Base-by-base conservation (phyloP, 2,797 vertebrate genomes). In the Galago senegalensis region DNA sequence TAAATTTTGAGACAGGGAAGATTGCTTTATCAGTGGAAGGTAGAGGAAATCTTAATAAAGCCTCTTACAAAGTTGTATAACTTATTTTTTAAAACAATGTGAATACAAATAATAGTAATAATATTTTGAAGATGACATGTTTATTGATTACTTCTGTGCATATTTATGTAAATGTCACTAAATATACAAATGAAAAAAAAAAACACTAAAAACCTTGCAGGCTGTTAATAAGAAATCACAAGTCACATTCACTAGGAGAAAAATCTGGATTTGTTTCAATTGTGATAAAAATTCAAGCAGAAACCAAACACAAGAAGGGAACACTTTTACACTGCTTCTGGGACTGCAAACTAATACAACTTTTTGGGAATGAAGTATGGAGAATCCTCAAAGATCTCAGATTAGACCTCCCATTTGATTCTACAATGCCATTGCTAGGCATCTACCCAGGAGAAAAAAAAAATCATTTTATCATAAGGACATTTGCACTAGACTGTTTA, bases 221-320 rank as follows among this genome's bases (percentile, higher is more conserved):
- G 17, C 40, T 87, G 0, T 27, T 87, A 27, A 70, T 65, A 63
- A 82, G 12, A 88, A 91, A 77, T 5, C 25, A 72, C 1, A 53
- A 25, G 13, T 86, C 53, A 29, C 7, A 73, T 75, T 82, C 77
- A 37, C 34, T 79, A 7, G 75, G 31, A 79, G 63, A 80, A 96
- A 79, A 21, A 91, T 69, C 7, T 77, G 20, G 2, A 67, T 90
- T 93, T 76, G 10, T 85, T 92, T 92, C 65, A 46, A 79, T 86
- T 95, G 69, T 79, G 27, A 23, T 79, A 82, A 81, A 81, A 79
- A 27, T 31, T 79, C 23, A 86, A 93, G 40, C 31, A 65, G 77
- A 91, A 83, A 40, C 37, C 37, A 60, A 79, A 6, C 29, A 58
- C 14, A 4, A 53, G 49, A 53, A 53, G 14, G 49, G 4, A 53